Conservation (phyloP, 2,797 vertebrate genomes). For the Acrocephalus scirpaceus region DNA sequence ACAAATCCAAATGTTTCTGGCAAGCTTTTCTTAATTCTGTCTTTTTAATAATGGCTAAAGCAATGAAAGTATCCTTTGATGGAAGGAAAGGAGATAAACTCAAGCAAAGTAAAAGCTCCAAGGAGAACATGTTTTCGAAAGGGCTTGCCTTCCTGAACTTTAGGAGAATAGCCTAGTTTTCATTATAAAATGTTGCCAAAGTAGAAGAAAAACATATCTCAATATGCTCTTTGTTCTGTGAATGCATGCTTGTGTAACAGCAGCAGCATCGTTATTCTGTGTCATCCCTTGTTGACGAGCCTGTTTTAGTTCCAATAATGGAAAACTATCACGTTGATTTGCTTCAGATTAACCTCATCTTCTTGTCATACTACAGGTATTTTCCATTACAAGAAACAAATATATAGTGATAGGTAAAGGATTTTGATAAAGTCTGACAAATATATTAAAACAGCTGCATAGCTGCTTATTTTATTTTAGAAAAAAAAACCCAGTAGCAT, state of each 20-base stretch:
- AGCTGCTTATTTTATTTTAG: slow-evolving; percentile 46
- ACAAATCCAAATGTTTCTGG: not conserved
- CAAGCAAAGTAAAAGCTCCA: not conserved
- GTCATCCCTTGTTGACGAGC: slow-evolving; percentile 48
- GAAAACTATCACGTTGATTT: slow-evolving; percentile 68
- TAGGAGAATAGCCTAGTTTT: slow-evolving; percentile 24
- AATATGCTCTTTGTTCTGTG: slow-evolving; percentile 35
- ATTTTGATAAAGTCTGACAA: slow-evolving; percentile 66
- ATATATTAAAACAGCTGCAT: slow-evolving; percentile 55
- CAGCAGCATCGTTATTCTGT: slow-evolving; percentile 36
- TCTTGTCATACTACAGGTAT: slow-evolving; percentile 62
- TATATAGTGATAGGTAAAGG: slow-evolving; percentile 59
- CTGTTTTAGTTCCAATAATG: slow-evolving; percentile 61
- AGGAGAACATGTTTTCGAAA: not conserved
- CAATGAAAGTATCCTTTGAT: not conserved
- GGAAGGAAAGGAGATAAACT: not conserved
- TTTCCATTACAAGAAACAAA: slow-evolving; percentile 60
- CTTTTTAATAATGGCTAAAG: not conserved
- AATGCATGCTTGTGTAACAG: not conserved
- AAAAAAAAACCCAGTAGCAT: not conserved
- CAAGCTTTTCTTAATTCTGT: not conserved
- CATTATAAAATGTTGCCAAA: not conserved
- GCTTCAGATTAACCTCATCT: slow-evolving; percentile 72
- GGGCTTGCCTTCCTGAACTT: not conserved
- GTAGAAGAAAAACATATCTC: slow-evolving; percentile 11